Evolutionary conservation across 2,113 vertebrate genomes (phyloP), one percentile per base, ranked within the genome.

Genomic region (Carassius carassius): DNA sequence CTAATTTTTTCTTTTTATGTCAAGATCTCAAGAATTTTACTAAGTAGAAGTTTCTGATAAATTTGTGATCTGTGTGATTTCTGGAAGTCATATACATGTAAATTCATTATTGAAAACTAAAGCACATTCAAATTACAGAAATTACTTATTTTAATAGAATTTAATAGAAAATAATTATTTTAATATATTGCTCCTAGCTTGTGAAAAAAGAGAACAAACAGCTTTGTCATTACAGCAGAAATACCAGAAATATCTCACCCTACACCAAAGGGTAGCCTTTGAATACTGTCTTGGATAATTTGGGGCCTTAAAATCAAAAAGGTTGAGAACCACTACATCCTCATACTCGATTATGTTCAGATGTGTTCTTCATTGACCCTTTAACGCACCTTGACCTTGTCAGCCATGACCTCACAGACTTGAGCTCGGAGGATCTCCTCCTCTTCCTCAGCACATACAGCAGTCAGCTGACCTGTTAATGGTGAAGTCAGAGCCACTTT

Each of bases 361-460:
- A 2, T 41, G 35, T 49, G 72, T 49, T 47, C 47, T 56, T 44
- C 19, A 29, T 14, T n/a, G 12, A 56, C 13, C 21, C 78, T 93
- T 81, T 1, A 49, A 62, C 95, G 94, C 93, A 95, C 98, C 97
- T 99, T 98, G 89, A 97, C 91, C 91, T 92, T 97, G 63, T 94
- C 95, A 0, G 92, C 90, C 86, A 95, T 95, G 35, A 94, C 77
- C 77, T 97, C 95, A 82, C 93, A 92, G 58, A 99, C 91, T 88
- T 93, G 95, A 2, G 95, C 97, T 37, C 98, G 95, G 65, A 99
- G 89, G 92, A 98, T 96, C 84, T 96, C 94, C 0, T 98, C 97
- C 85, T 99, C 97, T 76, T 97, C 98, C 16, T 95, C 95, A 0
- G 95, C 95, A 7, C 93, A 92, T 17, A 96, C 95, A 10, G 97